phyloP scores from a whole-genome alignment of 2,888 invertebrate genomes.

The Fragum sueziense region DNA sequence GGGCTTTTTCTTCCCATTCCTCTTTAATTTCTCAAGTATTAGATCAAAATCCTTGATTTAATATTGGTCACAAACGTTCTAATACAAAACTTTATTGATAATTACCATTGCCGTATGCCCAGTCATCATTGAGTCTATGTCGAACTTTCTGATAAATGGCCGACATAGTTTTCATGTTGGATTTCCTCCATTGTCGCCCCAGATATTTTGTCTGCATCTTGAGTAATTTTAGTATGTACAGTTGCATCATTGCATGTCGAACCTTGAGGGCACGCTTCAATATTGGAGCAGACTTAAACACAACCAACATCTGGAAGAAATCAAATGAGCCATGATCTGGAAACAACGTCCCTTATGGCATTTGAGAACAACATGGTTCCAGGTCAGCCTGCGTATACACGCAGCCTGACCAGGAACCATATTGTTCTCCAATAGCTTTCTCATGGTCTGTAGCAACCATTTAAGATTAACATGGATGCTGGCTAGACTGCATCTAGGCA shows the following conservation, averaged over 20 bases:
- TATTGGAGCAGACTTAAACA: slow-evolving; percentile 99
- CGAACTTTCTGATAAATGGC: slow-evolving; percentile 98
- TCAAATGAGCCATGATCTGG: too few species aligned
- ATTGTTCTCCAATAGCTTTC: too few species aligned
- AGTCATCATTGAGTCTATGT: slow-evolving; percentile 98
- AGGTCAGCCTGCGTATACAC: too few species aligned
- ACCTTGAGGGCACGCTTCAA: slow-evolving; percentile 96
- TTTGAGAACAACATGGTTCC: too few species aligned
- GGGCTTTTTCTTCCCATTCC: too few species aligned
- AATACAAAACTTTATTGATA: neutral
- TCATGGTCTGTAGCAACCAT: too few species aligned
- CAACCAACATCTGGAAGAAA: slow-evolving; percentile 92
- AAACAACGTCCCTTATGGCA: too few species aligned
- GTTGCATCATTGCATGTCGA: slow-evolving; percentile 95
- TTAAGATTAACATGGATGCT: too few species aligned
- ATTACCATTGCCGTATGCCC: slow-evolving; percentile 99
- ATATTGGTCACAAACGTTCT: neutral
- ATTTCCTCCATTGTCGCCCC: slow-evolving; percentile 99
- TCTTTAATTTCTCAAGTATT: too few species aligned
- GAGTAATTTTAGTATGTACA: slow-evolving; percentile 97
- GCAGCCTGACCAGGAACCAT: too few species aligned
- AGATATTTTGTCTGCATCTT: slow-evolving; percentile 99
- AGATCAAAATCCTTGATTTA: too few species aligned
- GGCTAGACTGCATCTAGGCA: too few species aligned
- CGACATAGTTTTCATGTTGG: slow-evolving; percentile 99